Evolutionary conservation across 1,140 invertebrate species (phyloP).

Genomic region (Megalopta genalis): DNA sequence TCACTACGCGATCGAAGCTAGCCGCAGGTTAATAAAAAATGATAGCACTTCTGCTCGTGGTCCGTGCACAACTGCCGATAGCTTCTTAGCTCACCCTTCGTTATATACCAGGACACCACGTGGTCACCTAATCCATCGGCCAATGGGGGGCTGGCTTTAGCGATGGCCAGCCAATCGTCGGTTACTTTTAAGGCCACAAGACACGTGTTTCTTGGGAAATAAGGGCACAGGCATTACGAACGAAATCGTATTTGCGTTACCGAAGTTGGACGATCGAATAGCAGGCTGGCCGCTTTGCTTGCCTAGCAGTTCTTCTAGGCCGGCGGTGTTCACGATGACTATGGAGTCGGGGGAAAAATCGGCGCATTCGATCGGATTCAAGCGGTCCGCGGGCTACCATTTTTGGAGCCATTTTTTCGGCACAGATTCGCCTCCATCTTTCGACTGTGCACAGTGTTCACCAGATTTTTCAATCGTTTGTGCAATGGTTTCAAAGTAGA

Average conservation of each 20-base stretch:
- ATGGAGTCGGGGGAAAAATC: background rate
- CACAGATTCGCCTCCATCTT: too few relatives aligned
- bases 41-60: conserved; percentile 67
- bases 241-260: conserved; percentile 65
- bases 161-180: conserved; percentile 66
- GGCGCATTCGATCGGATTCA: background rate
- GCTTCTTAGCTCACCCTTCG: conserved; percentile 72
- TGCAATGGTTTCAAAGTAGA: too few relatives aligned
- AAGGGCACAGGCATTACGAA: conserved; percentile 67
- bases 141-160: conserved; percentile 69
- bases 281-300: background rate
- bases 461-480: too few relatives aligned
- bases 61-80: conserved; percentile 74
- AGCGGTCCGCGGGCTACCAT: background rate
- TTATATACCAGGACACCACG: conserved; percentile 79
- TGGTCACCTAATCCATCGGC: conserved; percentile 77
- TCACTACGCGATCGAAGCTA: conserved; percentile 51
- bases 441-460: too few relatives aligned
- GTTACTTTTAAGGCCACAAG: conserved; percentile 63
- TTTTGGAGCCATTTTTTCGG: background rate
- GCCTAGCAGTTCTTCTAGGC: conserved; percentile 8
- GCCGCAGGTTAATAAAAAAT: conserved; percentile 49
- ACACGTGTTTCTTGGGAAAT: conserved; percentile 73
- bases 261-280: conserved; percentile 61
- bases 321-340: background rate